These are phyloP conservation scores for Tenebrio molitor DNA, from an alignment of 1,140 invertebrate genomes.

Conservation along the genomic window DNA sequence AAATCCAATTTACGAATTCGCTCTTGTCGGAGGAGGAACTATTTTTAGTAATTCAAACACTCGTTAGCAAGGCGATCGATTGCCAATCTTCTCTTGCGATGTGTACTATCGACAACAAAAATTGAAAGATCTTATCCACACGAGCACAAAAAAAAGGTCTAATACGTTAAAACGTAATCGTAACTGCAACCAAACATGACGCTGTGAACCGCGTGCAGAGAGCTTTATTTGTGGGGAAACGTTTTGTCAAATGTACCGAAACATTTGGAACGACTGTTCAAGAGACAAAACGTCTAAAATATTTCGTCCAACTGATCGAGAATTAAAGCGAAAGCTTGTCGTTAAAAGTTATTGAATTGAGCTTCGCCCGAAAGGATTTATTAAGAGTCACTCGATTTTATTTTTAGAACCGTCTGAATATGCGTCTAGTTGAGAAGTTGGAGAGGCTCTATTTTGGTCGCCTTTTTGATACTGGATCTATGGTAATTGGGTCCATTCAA, in stretches of 20 bases:
- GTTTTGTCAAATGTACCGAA: too few species aligned
- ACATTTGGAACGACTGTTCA: too few species aligned
- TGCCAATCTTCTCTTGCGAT: background rate
- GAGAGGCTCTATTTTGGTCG: conserved; percentile 1
- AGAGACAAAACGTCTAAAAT: too few species aligned
- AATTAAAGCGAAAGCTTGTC: too few species aligned
- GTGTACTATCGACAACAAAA: background rate
- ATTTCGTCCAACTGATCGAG: background rate
- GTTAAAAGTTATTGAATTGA: conserved; percentile 13
- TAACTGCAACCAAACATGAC: too few species aligned
- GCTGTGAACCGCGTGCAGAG: too few species aligned
- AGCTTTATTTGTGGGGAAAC: too few species aligned
- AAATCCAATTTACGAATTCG: too few species aligned
- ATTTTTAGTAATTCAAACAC: background rate
- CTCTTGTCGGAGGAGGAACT: background rate
- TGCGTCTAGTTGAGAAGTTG: background rate
- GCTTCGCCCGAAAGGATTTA: conserved; percentile 7
- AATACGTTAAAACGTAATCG: too few species aligned
- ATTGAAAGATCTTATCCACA: background rate
- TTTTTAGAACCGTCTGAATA: background rate
- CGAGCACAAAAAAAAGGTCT: background rate
- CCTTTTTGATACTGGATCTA: background rate
- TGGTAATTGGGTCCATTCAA: conserved; percentile 2
- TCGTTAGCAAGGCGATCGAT: background rate
- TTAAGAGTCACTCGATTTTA: conserved; percentile 11